A percentile compares a stretch with the other conserved stretches of the same genome.
Evolutionary conservation across 2,113 vertebrate species (phyloP).

Genomic region (Laterallus jamaicensis): DNA sequence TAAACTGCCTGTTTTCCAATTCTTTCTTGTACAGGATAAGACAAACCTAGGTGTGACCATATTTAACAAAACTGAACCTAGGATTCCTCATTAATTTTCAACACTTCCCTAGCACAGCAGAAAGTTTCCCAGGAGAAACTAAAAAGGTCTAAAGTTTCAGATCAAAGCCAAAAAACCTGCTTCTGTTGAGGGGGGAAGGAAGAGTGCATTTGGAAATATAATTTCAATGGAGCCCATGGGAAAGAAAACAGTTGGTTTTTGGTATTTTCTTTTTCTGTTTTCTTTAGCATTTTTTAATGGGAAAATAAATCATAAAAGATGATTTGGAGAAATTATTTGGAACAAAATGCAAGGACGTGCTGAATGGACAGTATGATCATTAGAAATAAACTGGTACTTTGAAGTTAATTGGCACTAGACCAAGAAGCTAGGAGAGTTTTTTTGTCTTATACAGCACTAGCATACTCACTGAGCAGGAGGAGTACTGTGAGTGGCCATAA

Average conservation of each 20-base stretch:
- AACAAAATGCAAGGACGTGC: background rate
- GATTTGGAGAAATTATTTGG: background rate
- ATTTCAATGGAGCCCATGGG: background rate
- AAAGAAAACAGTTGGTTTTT: background rate
- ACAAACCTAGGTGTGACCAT: background rate
- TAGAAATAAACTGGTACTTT: background rate
- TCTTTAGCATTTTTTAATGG: rapidly evolving
- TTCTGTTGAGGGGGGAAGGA: background rate
- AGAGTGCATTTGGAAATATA: background rate
- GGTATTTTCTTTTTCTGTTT: too few relatives aligned
- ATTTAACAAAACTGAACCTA: background rate
- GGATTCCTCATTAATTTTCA: constrained; percentile 10
- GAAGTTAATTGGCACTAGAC: background rate
- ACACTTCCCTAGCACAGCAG: background rate
- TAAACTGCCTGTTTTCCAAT: background rate
- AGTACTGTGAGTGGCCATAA: background rate
- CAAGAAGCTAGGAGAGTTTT: background rate
- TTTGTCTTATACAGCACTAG: background rate
- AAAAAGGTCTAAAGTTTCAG: background rate
- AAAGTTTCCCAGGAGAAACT: background rate
- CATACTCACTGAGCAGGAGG: background rate
- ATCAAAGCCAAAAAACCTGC: background rate
- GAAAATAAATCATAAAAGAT: background rate
- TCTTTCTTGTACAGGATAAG: background rate
- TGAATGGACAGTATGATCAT: background rate